phyloP scores from a whole-genome alignment of 1,140 invertebrate species.

The Hydropsyche tenuis region DNA sequence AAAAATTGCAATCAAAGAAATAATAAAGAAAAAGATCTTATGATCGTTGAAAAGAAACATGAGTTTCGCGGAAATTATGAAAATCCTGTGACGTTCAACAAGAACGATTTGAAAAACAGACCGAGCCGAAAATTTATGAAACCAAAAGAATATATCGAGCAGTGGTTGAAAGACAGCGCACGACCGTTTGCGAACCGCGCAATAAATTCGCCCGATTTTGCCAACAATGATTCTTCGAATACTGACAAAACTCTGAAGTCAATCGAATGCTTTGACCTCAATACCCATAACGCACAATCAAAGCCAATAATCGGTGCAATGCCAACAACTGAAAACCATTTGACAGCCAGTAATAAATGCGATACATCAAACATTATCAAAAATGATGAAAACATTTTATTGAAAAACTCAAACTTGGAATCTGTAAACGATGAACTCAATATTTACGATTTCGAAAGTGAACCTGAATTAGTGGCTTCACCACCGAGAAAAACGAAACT shows the following conservation, averaged over 20 bases:
- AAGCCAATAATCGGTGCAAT: too few species aligned
- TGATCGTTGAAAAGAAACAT: slow-evolving; percentile 6
- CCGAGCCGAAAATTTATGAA: slow-evolving; percentile 69
- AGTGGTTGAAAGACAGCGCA: slow-evolving; percentile 70
- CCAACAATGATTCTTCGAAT: background rate
- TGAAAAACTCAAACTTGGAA: background rate
- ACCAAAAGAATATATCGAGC: slow-evolving; percentile 75
- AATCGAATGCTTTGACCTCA: too few species aligned
- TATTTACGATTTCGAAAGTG: slow-evolving; percentile 43
- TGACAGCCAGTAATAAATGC: too few species aligned
- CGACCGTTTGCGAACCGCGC: slow-evolving; percentile 34
- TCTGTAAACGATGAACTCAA: slow-evolving; percentile 12
- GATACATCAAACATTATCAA: too few species aligned
- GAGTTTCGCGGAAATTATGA: slow-evolving; percentile 31
- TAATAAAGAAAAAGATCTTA: background rate
- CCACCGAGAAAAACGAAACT: slow-evolving; percentile 28
- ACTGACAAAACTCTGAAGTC: background rate
- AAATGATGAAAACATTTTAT: background rate
- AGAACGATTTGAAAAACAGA: slow-evolving; percentile 31
- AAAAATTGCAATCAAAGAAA: slow-evolving; percentile 9
- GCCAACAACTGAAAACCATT: too few species aligned
- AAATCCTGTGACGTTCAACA: background rate
- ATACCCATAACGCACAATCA: too few species aligned
- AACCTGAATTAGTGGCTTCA: slow-evolving; percentile 32
- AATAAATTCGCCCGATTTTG: background rate